phyloP scores from a whole-genome alignment of 2,113 vertebrate species.

The Dipodomys stephensi region DNA sequence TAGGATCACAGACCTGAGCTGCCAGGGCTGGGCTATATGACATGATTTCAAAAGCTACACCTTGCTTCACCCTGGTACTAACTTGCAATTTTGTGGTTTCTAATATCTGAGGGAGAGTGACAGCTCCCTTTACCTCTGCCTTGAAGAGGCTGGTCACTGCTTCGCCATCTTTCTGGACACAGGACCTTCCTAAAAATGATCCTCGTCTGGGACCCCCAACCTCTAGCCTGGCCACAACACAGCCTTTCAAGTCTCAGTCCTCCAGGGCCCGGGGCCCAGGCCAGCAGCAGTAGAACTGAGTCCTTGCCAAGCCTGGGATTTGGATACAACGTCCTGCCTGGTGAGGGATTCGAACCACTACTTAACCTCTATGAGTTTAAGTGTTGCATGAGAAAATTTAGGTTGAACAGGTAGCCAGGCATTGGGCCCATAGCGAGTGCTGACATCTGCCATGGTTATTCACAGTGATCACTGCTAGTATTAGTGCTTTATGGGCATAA shows the following conservation, averaged over 20 bases:
- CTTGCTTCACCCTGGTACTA: neutral
- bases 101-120: neutral
- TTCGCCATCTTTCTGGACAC: neutral
- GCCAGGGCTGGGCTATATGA: neutral
- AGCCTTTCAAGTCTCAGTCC: neutral
- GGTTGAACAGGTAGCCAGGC: neutral
- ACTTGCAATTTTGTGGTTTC: neutral
- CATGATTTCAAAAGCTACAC: neutral
- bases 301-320: neutral
- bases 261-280: neutral
- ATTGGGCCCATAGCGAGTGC: neutral
- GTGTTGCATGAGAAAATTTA: conserved; percentile 14
- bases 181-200: neutral
- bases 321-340: neutral
- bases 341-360: neutral
- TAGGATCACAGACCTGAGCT: no score
- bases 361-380: conserved; percentile 6
- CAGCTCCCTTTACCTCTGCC: neutral
- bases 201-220: fast-evolving
- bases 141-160: fast-evolving
- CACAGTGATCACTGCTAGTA: neutral
- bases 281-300: neutral
- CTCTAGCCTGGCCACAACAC: fast-evolving
- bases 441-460: neutral
- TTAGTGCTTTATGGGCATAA: neutral